Conservation (phyloP, 2,888 invertebrate genomes). For the Frankliniella intonsa region DNA sequence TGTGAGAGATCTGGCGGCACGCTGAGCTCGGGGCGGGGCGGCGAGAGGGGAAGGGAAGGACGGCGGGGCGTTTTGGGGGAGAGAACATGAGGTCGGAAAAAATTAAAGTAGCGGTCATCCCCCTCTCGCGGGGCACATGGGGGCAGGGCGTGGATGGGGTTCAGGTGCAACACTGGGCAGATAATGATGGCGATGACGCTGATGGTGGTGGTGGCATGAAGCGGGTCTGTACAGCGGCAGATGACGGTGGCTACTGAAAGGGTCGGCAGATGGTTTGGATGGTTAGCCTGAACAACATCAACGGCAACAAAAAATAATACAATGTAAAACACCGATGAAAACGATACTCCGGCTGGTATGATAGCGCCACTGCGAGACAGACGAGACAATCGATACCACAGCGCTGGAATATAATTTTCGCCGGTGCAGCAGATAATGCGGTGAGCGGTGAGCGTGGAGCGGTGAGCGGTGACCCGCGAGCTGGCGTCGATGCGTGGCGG, state of each 20-base stretch:
- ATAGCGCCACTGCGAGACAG: no score
- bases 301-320: neutral
- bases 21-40: neutral
- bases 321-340: neutral
- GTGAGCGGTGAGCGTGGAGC: neutral
- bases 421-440: neutral
- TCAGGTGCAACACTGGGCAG: neutral
- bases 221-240: slow-evolving; percentile 18
- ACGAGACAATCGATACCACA: no score
- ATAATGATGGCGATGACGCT: no score
- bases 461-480: neutral
- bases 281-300: slow-evolving; percentile 1
- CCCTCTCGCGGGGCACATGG: neutral
- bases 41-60: neutral
- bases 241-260: neutral
- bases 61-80: neutral
- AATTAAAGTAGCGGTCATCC: neutral
- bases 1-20: neutral
- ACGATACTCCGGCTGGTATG: no score
- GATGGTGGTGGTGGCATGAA: neutral
- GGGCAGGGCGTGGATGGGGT: no score
- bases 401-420: no score
- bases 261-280: neutral
- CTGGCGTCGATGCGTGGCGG: neutral
- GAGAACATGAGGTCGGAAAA: neutral